These are phyloP conservation scores for Apaloderma vittatum DNA, from an alignment of 2,113 vertebrate genomes.

Conservation along the genomic window DNA sequence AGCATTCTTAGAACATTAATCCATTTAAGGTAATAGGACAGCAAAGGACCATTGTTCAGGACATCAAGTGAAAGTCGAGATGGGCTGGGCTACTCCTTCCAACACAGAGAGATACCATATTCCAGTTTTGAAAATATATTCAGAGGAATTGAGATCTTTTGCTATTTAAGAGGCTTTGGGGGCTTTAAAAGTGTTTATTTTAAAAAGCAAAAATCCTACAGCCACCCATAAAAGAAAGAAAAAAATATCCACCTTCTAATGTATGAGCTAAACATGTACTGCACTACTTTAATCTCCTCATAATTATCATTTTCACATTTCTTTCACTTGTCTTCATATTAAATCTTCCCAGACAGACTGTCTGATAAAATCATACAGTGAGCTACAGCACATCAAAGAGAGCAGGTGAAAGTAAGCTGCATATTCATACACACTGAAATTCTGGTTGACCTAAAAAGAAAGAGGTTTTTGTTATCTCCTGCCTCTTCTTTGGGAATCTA, in stretches of 20 bases:
- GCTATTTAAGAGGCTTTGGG: background rate
- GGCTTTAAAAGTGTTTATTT: background rate
- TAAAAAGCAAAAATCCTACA: background rate
- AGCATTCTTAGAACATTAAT: constrained; percentile 52
- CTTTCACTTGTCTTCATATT: constrained; percentile 21
- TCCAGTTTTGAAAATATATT: background rate
- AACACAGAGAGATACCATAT: background rate
- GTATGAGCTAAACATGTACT: background rate
- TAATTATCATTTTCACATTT: constrained; percentile 30
- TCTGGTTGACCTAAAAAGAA: constrained; percentile 14
- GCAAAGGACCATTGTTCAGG: constrained; percentile 11
- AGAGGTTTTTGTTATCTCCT: background rate
- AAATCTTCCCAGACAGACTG: constrained; percentile 2
- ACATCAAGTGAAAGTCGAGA: constrained; percentile 10
- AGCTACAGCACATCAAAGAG: background rate
- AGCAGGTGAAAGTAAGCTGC: background rate
- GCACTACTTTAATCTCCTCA: background rate
- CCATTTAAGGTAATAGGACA: constrained; percentile 45
- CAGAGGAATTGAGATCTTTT: background rate
- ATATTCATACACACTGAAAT: background rate
- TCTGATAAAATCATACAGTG: constrained; percentile 18
- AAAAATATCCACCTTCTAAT: background rate
- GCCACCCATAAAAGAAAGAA: background rate
- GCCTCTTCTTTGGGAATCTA: background rate
- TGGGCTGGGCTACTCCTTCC: background rate